Base-by-base conservation (phyloP, 2,113 vertebrate genomes). In the Microcebus murinus region DNA sequence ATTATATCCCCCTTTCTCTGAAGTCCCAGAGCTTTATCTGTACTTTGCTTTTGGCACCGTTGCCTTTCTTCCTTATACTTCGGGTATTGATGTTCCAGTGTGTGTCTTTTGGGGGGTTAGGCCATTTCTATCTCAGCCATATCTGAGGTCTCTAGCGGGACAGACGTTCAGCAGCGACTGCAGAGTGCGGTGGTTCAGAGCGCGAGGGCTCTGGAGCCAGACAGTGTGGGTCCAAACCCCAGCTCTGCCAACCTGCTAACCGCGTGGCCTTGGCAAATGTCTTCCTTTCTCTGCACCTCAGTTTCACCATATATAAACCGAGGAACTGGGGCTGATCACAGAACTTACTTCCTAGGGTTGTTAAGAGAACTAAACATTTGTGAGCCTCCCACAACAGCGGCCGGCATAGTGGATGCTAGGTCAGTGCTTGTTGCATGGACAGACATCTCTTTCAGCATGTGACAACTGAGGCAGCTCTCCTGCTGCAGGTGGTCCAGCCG, bases 251-350 rank as follows among this genome's bases (percentile, higher is more conserved):
- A 25, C 13, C 23, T 70, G 42, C 50, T 67, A 12, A 7, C 48
- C 39, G 17, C 61, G 79, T 80, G 27, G 39, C 17, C 55, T 76
- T 42, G 10, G 57, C 14, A 52, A 45, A 42, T 42, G 45, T 94
- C 25, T 77, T 50, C 34, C 84, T n/a, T 68, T 59, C 82, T 70
- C 59, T 55, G 45, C 65, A 65, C 50, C 79, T 85, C 59, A 8
- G 73, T 85, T 86, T 95, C 79, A 65, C 79, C 29, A 36, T 50
- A 31, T 80, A 20, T 25, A 90, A 76, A 74, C 36, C 14, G 39
- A 92, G 81, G 39, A 92, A 73, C 2, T 12, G 3, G 63, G 21
- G 31, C 31, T 68, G 21, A 25, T 48, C 55, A 48, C 1, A 36
- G 45, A 52, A 52, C 10, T 13, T 17, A 1, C 48, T 67, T 63